phyloP scores from a whole-genome alignment of 2,888 invertebrate species.

The Ceriagrion tenellum region DNA sequence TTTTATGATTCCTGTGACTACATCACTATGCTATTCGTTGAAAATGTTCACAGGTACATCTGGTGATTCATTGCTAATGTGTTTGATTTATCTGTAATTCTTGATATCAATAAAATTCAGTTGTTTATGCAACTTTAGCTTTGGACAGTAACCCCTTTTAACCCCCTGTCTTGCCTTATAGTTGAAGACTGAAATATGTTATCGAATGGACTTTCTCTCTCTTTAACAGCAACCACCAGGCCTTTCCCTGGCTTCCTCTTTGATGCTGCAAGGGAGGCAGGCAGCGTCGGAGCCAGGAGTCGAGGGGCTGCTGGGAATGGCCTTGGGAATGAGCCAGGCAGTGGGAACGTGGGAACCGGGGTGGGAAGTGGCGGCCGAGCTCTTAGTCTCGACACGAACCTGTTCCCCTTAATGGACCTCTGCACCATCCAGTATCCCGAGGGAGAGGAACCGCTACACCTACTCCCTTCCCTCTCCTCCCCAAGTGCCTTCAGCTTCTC shows the following conservation, averaged over 20 bases:
- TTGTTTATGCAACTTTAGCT: too few species aligned
- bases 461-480: conserved; percentile 59
- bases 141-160: too few species aligned
- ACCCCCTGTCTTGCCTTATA: neutral
- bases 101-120: too few species aligned
- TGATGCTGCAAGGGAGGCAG: conserved; percentile 74
- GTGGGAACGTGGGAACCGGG: conserved; percentile 51
- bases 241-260: conserved; percentile 78
- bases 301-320: conserved; percentile 75
- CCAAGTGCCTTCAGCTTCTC: conserved; percentile 46
- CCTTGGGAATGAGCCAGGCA: conserved; percentile 73
- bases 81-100: too few species aligned
- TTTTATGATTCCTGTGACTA: too few species aligned
- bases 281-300: conserved; percentile 69
- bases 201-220: neutral
- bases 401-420: conserved; percentile 78
- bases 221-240: conserved; percentile 76
- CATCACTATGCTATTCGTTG: too few species aligned
- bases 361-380: conserved; percentile 57
- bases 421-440: conserved; percentile 77
- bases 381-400: conserved; percentile 70
- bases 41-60: too few species aligned
- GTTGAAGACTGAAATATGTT: neutral
- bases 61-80: too few species aligned
- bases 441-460: conserved; percentile 69